These are phyloP conservation scores for Butorides virescens DNA, from an alignment of 2,113 vertebrate species.

Conservation along the genomic window DNA sequence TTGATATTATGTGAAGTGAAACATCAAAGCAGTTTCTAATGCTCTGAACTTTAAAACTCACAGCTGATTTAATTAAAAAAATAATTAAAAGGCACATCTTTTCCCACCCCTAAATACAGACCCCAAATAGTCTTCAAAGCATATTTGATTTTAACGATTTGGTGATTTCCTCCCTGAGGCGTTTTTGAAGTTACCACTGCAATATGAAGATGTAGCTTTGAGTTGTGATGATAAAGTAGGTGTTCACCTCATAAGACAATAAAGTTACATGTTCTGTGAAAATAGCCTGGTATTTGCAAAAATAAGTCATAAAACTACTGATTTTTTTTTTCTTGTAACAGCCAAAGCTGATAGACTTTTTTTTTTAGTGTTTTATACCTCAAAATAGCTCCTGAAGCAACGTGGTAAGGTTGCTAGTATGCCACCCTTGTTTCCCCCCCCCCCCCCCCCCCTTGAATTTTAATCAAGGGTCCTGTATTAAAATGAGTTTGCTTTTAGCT, in stretches of 20 bases:
- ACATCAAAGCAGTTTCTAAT: constrained; percentile 46
- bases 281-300: not conserved
- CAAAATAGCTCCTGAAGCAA: not conserved
- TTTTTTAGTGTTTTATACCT: not conserved
- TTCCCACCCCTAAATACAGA: not conserved
- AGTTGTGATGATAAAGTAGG: not conserved
- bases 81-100: constrained; percentile 33
- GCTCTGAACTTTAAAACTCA: constrained; percentile 45
- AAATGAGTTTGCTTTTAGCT: not conserved
- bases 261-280: not conserved
- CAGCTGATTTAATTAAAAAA: constrained; percentile 39
- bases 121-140: constrained; percentile 46
- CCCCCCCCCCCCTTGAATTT: not conserved
- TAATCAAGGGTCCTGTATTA: not conserved
- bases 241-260: not conserved
- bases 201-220: not conserved
- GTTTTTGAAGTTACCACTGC: not conserved
- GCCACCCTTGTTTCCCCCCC: not conserved
- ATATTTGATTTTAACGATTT: constrained; percentile 18
- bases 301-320: not conserved
- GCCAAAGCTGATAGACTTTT: not conserved
- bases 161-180: not conserved
- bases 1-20: constrained; percentile 9
- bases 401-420: not conserved
- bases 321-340: not conserved